A percentile compares a stretch with the other conserved stretches of the same genome.
These are phyloP conservation scores for Crypturellus tataupa DNA, from an alignment of 2,797 vertebrate species.

Conservation along the genomic window DNA sequence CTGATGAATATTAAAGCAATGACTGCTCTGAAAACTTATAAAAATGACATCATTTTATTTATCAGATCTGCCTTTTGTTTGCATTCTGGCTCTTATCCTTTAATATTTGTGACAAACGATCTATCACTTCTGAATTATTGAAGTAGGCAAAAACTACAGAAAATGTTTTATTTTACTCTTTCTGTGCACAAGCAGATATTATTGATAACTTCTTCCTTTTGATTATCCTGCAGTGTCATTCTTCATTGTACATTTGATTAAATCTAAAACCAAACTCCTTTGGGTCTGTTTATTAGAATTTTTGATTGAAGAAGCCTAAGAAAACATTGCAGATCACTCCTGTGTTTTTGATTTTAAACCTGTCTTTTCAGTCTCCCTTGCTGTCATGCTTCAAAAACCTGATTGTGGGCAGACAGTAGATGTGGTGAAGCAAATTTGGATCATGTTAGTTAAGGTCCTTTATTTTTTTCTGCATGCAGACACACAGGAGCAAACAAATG, in stretches of 20 bases:
- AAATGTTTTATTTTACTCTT: background rate
- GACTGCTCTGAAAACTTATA: conserved; percentile 1
- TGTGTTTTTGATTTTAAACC: background rate
- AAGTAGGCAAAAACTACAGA: background rate
- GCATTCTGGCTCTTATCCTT: background rate
- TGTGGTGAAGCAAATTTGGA: background rate
- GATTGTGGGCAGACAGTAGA: background rate
- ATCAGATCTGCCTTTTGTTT: conserved; percentile 19
- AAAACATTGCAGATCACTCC: background rate
- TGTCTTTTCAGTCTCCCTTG: background rate
- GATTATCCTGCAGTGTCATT: background rate
- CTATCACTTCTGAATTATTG: background rate
- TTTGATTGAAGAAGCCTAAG: background rate
- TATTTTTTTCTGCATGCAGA: background rate
- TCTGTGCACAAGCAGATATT: accelerated
- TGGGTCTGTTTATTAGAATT: background rate
- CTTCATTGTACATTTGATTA: background rate
- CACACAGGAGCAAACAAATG: background rate
- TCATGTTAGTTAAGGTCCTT: background rate
- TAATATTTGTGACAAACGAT: background rate
- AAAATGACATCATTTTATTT: conserved; percentile 5
- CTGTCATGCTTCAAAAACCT: background rate
- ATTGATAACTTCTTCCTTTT: background rate
- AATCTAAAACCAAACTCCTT: background rate
- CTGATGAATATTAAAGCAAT: conserved; percentile 45